Conservation (phyloP, 2,113 vertebrate species). For the Laterallus jamaicensis region DNA sequence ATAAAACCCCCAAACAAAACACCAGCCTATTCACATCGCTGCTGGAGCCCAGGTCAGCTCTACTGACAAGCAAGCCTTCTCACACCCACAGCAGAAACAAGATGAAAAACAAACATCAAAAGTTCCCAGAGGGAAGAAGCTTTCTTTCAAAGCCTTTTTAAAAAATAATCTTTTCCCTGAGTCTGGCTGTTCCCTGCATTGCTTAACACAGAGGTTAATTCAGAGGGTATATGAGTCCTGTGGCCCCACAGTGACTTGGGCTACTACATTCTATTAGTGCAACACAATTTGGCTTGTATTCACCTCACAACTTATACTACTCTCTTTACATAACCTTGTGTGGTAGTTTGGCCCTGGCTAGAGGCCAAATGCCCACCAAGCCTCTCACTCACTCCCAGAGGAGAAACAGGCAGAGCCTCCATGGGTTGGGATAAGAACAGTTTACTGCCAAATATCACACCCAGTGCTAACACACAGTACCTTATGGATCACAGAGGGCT, state of each 20-base stretch:
- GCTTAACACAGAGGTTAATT: background rate
- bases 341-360: too few relatives aligned
- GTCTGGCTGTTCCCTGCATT: background rate
- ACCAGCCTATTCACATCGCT: background rate
- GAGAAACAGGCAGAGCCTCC: too few relatives aligned
- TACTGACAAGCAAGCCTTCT: background rate
- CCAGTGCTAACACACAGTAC: too few relatives aligned
- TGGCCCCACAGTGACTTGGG: background rate
- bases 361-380: too few relatives aligned
- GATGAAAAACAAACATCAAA: background rate
- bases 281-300: background rate
- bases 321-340: background rate
- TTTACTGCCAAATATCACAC: too few relatives aligned
- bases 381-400: too few relatives aligned
- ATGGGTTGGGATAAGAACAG: too few relatives aligned
- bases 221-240: background rate
- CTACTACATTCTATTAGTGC: background rate
- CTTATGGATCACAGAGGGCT: too few relatives aligned
- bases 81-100: background rate
- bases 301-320: background rate
- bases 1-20: background rate
- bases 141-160: background rate
- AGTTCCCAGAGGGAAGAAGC: background rate
- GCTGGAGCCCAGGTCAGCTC: background rate
- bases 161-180: background rate